These are phyloP conservation scores for Muscicapa striata DNA, from an alignment of 2,797 vertebrate genomes.

Conservation along the genomic window DNA sequence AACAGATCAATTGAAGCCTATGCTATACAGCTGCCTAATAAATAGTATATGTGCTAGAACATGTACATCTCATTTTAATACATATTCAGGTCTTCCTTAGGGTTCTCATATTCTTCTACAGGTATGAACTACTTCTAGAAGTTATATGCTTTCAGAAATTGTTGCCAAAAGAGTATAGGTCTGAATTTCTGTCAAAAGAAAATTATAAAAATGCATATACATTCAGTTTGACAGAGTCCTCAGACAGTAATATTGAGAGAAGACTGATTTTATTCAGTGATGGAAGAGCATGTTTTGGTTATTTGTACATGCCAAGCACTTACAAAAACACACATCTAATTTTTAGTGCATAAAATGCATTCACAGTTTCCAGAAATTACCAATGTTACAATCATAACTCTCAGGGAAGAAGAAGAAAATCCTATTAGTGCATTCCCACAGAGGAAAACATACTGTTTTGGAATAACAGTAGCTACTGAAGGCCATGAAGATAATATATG, in stretches of 20 bases:
- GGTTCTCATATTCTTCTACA: neutral
- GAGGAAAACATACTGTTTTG: neutral
- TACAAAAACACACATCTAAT: neutral
- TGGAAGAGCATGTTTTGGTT: neutral
- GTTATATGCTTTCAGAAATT: neutral
- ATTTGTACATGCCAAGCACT: neutral
- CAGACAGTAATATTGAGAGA: neutral
- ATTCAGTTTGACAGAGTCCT: neutral
- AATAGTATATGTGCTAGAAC: neutral
- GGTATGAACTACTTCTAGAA: neutral
- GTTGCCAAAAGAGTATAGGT: neutral
- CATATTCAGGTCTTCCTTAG: neutral
- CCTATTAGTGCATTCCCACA: neutral
- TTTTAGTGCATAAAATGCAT: neutral
- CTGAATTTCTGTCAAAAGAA: neutral
- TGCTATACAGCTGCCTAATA: neutral
- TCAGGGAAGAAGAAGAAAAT: neutral
- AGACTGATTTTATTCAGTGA: neutral
- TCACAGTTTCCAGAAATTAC: conserved; percentile 8
- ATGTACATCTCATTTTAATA: neutral
- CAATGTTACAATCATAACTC: neutral
- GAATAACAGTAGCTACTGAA: neutral
- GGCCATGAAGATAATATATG: neutral
- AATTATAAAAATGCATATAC: neutral
- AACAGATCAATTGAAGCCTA: neutral